Evolutionary conservation across 2,888 invertebrate genomes (phyloP).

Genomic region (Mesoligia furuncula): DNA sequence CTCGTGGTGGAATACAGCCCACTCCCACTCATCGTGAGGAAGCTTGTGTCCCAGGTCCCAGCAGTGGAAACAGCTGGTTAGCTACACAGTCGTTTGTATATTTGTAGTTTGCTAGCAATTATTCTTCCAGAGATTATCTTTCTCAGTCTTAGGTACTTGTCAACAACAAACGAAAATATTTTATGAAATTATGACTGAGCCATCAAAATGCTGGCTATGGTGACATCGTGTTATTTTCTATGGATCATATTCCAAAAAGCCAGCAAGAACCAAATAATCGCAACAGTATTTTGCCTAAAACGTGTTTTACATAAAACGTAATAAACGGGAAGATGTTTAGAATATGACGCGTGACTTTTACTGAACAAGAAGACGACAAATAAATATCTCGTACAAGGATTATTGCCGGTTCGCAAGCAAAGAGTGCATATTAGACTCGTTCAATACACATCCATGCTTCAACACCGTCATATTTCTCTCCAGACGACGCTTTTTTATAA

Average conservation of each 20-base stretch:
- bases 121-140: not conserved
- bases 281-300: not conserved
- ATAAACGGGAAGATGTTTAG: slow-evolving; percentile 1
- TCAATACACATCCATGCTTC: slow-evolving; percentile 61
- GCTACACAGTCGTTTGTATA: not conserved
- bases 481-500: slow-evolving; percentile 79
- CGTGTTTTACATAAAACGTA: slow-evolving; percentile 1
- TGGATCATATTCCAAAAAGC: not conserved
- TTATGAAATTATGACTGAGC: not conserved
- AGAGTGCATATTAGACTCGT: slow-evolving; percentile 66
- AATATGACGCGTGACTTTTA: slow-evolving; percentile 34
- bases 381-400: slow-evolving; percentile 62
- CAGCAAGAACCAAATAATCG: not conserved
- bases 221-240: not conserved
- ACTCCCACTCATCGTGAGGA: not conserved
- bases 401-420: slow-evolving; percentile 66
- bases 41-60: not conserved
- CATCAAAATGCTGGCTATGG: not conserved
- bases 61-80: not conserved
- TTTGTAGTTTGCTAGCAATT: not conserved
- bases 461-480: slow-evolving; percentile 61
- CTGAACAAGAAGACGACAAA: slow-evolving; percentile 36
- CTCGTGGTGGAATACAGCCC: too few relatives aligned
- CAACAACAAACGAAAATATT: not conserved
- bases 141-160: not conserved